Conservation (phyloP, 2,113 vertebrate species). For the Clarias macrocephalus region DNA sequence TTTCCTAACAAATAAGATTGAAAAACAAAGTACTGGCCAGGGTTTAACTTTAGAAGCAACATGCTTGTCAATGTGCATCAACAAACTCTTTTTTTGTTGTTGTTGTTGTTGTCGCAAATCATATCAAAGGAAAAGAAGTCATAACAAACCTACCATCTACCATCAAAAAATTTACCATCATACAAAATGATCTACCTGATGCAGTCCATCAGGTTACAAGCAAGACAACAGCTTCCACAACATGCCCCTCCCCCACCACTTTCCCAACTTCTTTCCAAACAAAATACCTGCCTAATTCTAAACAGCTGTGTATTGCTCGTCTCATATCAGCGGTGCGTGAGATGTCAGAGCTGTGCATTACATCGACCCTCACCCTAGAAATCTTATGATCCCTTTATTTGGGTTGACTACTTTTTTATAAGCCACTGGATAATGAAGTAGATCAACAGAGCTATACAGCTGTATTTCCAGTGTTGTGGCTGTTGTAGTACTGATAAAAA, state of each 20-base stretch:
- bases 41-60: not conserved
- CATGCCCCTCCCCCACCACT: slow-evolving; percentile 25
- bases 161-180: not conserved
- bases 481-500: slow-evolving; percentile 31
- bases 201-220: slow-evolving; percentile 46
- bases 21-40: not conserved
- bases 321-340: slow-evolving; percentile 39
- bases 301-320: slow-evolving; percentile 53
- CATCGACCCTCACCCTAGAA: slow-evolving; percentile 26
- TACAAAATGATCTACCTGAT: slow-evolving; percentile 42
- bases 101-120: not conserved
- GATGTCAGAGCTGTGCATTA: slow-evolving; percentile 31
- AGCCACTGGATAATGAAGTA: not conserved
- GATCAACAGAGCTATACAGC: not conserved
- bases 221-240: slow-evolving; percentile 53
- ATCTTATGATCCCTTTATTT: not conserved
- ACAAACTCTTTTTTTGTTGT: not conserved
- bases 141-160: not conserved
- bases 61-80: not conserved
- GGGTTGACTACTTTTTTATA: not conserved
- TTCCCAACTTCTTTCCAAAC: slow-evolving; percentile 42
- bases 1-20: not conserved
- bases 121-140: not conserved
- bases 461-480: slow-evolving; percentile 34
- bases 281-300: slow-evolving; percentile 56